Evolutionary conservation across 92 coral and sea anemone genomes (phyloP).

Genomic region (Virgularia gustaviana): DNA sequence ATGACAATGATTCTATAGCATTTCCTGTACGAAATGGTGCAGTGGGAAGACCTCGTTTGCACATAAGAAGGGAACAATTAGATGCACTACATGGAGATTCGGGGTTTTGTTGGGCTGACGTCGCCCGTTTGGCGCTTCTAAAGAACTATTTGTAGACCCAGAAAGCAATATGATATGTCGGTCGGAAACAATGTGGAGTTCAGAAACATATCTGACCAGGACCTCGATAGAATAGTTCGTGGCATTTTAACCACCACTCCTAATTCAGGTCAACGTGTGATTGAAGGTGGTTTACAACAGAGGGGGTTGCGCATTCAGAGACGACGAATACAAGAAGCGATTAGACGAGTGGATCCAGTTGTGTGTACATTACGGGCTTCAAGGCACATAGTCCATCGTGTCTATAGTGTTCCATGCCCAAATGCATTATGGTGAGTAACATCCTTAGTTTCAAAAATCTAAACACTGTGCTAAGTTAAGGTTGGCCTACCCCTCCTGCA

Average conservation of each 20-base stretch:
- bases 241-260: background rate
- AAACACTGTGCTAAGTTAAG: background rate
- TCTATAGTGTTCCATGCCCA: conserved; percentile 22
- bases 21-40: no score
- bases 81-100: conserved; percentile 40
- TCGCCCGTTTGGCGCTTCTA: conserved; percentile 50
- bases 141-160: conserved; percentile 49
- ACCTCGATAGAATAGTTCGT: background rate
- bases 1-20: no score
- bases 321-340: conserved; percentile 3
- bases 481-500: background rate
- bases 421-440: conserved; percentile 17
- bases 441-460: background rate
- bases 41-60: conserved; percentile 46
- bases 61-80: conserved; percentile 50
- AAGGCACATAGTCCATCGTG: background rate
- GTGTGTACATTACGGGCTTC: background rate
- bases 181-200: background rate
- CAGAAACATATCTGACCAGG: background rate
- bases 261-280: background rate
- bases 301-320: conserved; percentile 21
- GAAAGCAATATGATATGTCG: background rate
- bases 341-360: conserved; percentile 26
- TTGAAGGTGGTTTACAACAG: background rate
- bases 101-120: conserved; percentile 50